phyloP scores from a whole-genome alignment of 2,888 invertebrate genomes.

The Chymomyza procnemis region DNA sequence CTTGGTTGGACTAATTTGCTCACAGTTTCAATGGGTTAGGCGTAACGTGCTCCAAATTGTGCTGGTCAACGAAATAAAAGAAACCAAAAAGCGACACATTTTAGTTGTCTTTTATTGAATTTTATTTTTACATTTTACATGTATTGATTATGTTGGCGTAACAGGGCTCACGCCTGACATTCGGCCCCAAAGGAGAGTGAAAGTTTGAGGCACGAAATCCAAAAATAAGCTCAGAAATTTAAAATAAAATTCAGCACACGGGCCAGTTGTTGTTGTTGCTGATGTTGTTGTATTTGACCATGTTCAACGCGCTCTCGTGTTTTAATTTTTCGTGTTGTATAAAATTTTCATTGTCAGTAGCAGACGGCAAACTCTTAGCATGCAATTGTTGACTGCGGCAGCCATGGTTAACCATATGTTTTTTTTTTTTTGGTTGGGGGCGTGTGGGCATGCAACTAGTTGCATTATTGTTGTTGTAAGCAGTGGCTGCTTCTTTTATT shows the following conservation, averaged over 20 bases:
- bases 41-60: constrained; percentile 27
- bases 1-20: constrained; percentile 64
- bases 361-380: background rate
- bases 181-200: constrained; percentile 68
- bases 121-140: background rate
- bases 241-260: constrained; percentile 61
- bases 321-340: constrained; percentile 69
- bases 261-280: constrained; percentile 67
- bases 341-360: constrained; percentile 66
- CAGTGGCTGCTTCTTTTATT: constrained; percentile 9
- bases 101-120: background rate
- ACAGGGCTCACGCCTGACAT: constrained; percentile 44
- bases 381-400: no score
- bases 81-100: background rate
- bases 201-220: constrained; percentile 52
- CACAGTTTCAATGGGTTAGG: constrained; percentile 24
- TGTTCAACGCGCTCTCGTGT: constrained; percentile 68
- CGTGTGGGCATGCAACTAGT: constrained; percentile 66
- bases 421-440: constrained; percentile 14
- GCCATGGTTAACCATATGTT: background rate
- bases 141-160: background rate
- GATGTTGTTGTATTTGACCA: constrained; percentile 38
- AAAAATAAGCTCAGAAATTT: constrained; percentile 16
- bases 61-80: constrained; percentile 39
- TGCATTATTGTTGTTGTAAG: constrained; percentile 35